Evolutionary conservation across 2,888 invertebrate species (phyloP).

Genomic region (Drosophila phalerata): DNA sequence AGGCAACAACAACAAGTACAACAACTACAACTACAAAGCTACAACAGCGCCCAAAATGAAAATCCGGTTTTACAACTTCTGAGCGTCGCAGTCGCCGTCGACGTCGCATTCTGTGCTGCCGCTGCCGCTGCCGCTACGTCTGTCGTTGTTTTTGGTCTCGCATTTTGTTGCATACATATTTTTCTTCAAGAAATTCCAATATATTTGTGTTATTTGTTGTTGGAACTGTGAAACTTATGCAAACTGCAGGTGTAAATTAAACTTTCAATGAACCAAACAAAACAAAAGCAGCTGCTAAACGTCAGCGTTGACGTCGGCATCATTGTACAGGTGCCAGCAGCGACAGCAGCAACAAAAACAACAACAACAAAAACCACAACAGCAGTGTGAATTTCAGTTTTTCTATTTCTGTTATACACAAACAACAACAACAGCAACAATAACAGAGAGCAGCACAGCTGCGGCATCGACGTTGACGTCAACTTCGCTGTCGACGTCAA

Average conservation of each 20-base stretch:
- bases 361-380: slow-evolving; percentile 9
- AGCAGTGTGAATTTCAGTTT: slow-evolving; percentile 26
- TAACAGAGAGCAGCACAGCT: slow-evolving; percentile 21
- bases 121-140: slow-evolving; percentile 1
- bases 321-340: slow-evolving; percentile 52
- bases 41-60: slow-evolving; percentile 73
- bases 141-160: slow-evolving; percentile 13
- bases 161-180: slow-evolving; percentile 39
- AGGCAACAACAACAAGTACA: slow-evolving; percentile 60
- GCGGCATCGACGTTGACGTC: not conserved
- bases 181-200: slow-evolving; percentile 46
- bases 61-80: slow-evolving; percentile 83
- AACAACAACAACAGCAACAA: slow-evolving; percentile 20
- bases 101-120: slow-evolving; percentile 19
- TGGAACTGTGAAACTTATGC: slow-evolving; percentile 17
- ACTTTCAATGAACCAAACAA: slow-evolving; percentile 51
- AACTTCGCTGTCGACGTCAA: slow-evolving; percentile 7
- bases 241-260: slow-evolving; percentile 63
- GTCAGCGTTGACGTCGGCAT: slow-evolving; percentile 54
- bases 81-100: slow-evolving; percentile 22
- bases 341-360: slow-evolving; percentile 16
- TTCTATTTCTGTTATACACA: slow-evolving; percentile 66
- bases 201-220: slow-evolving; percentile 30
- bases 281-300: slow-evolving; percentile 51
- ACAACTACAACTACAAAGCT: slow-evolving; percentile 36